Evolutionary conservation across 1,140 invertebrate genomes (phyloP).

Genomic region (Helicoverpa zea): DNA sequence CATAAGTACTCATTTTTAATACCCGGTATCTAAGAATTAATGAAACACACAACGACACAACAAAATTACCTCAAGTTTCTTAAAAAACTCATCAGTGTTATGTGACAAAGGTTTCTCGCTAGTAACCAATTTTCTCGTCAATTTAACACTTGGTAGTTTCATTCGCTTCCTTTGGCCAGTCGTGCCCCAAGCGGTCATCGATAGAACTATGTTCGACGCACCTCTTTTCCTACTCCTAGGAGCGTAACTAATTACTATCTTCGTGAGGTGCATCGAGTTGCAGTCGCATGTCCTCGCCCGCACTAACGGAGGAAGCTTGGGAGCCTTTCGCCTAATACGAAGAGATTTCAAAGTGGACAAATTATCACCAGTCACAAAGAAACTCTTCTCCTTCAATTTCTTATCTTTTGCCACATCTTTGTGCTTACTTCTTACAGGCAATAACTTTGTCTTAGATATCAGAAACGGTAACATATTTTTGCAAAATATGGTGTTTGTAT

Average conservation of each 20-base stretch:
- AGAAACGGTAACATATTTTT: slow-evolving; percentile 73
- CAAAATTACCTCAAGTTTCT: slow-evolving; percentile 78
- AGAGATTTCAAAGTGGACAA: slow-evolving; percentile 59
- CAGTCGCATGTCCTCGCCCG: slow-evolving; percentile 67
- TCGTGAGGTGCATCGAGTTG: slow-evolving; percentile 71
- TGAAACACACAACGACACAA: slow-evolving; percentile 18
- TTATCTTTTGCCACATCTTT: slow-evolving; percentile 63
- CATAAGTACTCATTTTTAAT: too few species aligned
- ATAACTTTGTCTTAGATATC: slow-evolving; percentile 74
- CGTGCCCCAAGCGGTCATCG: slow-evolving; percentile 70
- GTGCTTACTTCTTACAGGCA: slow-evolving; percentile 62
- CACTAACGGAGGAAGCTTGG: slow-evolving; percentile 57
- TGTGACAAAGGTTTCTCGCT: slow-evolving; percentile 64
- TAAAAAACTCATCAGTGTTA: slow-evolving; percentile 80
- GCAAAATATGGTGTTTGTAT: background rate
- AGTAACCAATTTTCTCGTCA: slow-evolving; percentile 62
- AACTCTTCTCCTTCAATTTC: slow-evolving; percentile 61
- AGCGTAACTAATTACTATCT: slow-evolving; percentile 73
- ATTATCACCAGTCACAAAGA: slow-evolving; percentile 63
- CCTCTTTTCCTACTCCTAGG: slow-evolving; percentile 72
- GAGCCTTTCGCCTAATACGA: slow-evolving; percentile 61
- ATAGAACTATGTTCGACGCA: slow-evolving; percentile 71
- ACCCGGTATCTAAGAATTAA: background rate
- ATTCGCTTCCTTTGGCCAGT: slow-evolving; percentile 70
- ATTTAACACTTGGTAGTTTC: slow-evolving; percentile 69